Conservation (phyloP, 2,113 vertebrate species). For the Campylomormyrus numenius region DNA sequence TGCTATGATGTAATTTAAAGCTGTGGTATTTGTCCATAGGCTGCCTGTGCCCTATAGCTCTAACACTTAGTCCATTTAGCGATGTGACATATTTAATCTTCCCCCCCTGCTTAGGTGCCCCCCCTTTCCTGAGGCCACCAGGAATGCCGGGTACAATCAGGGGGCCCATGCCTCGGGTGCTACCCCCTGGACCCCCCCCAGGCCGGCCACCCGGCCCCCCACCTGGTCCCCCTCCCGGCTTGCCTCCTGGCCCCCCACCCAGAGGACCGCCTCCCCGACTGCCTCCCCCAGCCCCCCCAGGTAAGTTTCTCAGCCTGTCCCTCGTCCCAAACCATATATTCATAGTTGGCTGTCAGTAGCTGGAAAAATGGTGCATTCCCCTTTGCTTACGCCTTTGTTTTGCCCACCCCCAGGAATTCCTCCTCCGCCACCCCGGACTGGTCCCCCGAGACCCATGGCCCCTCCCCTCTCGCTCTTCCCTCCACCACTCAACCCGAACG, state of each 20-base stretch:
- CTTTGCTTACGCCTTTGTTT: too few relatives aligned
- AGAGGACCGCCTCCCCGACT: conserved; percentile 87
- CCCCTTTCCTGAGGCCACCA: conserved; percentile 89
- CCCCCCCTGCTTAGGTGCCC: conserved; percentile 66
- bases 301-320: conserved; percentile 46
- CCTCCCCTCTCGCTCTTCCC: conserved; percentile 82
- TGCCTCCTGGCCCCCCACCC: conserved; percentile 92
- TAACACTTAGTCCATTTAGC: neutral
- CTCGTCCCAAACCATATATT: too few relatives aligned
- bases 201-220: conserved; percentile 91
- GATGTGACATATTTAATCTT: neutral
- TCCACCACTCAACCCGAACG: conserved; percentile 75
- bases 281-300: conserved; percentile 89
- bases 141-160: conserved; percentile 82
- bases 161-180: conserved; percentile 82
- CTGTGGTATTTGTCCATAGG: neutral
- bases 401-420: too few relatives aligned
- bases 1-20: neutral
- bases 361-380: too few relatives aligned
- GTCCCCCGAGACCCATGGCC: conserved; percentile 70
- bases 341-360: too few relatives aligned
- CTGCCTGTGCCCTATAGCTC: neutral
- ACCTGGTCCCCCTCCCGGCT: conserved; percentile 84
- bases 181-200: conserved; percentile 89
- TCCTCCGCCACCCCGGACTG: conserved; percentile 83